Percentiles rank a stretch among this genome's conserved stretches.
Evolutionary conservation across 2,797 vertebrate species (phyloP).

Genomic region (Pseudomugil tenellus): DNA sequence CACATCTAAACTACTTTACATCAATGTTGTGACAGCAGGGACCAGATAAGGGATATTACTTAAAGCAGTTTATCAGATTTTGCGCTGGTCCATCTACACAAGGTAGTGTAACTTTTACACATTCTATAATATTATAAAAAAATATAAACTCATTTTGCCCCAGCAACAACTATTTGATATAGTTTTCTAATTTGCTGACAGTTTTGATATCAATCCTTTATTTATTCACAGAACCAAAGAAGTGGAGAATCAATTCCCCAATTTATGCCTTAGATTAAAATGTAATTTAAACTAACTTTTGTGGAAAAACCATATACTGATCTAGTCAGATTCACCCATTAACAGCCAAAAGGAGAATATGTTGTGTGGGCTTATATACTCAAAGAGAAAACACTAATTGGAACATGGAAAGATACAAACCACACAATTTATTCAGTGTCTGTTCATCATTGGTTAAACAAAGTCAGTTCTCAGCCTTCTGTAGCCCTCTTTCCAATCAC

Average conservation of each 20-base stretch:
- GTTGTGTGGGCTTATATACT: background rate
- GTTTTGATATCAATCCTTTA: background rate
- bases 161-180: background rate
- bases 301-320: background rate
- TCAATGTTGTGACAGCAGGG: constrained; percentile 7
- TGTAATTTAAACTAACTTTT: background rate
- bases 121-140: background rate
- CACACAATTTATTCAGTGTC: background rate
- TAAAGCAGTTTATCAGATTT: background rate
- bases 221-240: background rate
- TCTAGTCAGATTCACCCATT: background rate
- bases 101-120: background rate
- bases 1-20: constrained; percentile 12
- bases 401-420: background rate
- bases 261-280: background rate
- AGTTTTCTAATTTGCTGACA: background rate
- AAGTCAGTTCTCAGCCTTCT: constrained; percentile 8
- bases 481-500: constrained; percentile 16
- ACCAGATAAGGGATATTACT: background rate
- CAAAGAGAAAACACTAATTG: no score
- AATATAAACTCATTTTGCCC: background rate
- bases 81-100: background rate
- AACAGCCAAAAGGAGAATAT: background rate
- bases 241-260: background rate
- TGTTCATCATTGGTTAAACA: constrained; percentile 18